Conservation (phyloP, 2,797 vertebrate genomes). For the Staurois parvus region DNA sequence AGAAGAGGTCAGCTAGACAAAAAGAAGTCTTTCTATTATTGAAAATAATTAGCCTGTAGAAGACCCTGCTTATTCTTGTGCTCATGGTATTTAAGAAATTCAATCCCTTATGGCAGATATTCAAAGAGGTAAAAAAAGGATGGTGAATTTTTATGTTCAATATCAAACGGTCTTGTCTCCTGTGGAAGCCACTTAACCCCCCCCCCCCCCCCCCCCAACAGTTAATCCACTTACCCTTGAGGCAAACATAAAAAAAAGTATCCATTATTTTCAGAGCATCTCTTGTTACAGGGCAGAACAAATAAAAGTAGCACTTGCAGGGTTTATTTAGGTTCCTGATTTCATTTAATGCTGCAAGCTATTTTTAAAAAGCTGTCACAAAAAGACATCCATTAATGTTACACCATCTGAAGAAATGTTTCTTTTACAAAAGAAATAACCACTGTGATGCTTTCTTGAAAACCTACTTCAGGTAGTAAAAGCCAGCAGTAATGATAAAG, state of each 20-base stretch:
- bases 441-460: not conserved
- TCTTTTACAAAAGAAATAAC: too few relatives aligned
- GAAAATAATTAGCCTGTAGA: not conserved
- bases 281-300: not conserved
- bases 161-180: not conserved
- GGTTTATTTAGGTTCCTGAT: not conserved
- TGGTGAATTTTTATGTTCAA: not conserved
- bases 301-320: not conserved
- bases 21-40: not conserved
- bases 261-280: not conserved
- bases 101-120: not conserved
- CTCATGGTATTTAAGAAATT: not conserved
- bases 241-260: not conserved
- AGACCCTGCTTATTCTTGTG: not conserved
- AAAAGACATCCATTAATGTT: not conserved
- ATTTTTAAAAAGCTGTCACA: not conserved
- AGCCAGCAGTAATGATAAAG: too few relatives aligned
- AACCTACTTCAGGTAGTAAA: too few relatives aligned
- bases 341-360: not conserved
- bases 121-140: not conserved
- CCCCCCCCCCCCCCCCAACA: too few relatives aligned
- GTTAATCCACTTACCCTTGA: not conserved
- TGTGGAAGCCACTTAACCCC: not conserved
- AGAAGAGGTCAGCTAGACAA: not conserved
- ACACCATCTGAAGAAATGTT: not conserved